Percentiles rank a stretch among this genome's conserved stretches.
Conservation (phyloP, 2,113 vertebrate species). For the Tyto alba region DNA sequence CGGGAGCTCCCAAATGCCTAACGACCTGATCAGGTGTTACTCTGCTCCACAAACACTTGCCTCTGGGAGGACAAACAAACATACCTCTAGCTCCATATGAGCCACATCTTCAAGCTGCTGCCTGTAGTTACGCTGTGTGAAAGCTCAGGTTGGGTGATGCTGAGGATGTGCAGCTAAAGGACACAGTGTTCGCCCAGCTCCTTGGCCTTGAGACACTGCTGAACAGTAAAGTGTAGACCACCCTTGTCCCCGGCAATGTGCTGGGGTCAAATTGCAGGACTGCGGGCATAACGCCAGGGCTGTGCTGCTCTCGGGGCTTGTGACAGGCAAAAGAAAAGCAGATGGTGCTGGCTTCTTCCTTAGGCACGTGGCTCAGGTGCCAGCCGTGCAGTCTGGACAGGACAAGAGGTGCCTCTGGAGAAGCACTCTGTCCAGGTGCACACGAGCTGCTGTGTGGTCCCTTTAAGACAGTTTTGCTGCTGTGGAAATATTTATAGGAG, state of each 20-base stretch:
- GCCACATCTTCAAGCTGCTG: background rate
- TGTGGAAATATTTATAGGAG: slow-evolving; percentile 23
- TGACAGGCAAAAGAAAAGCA: background rate
- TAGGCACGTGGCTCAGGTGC: background rate
- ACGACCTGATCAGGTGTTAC: background rate
- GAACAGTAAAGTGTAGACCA: background rate
- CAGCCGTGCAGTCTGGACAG: background rate
- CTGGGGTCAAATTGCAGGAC: background rate
- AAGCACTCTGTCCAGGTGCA: background rate
- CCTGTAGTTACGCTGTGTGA: background rate
- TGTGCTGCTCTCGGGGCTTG: background rate
- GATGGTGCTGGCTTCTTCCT: background rate
- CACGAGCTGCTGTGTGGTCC: background rate
- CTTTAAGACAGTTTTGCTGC: slow-evolving; percentile 39
- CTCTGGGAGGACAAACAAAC: background rate
- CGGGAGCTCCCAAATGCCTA: background rate
- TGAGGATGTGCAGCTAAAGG: background rate
- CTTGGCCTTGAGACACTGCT: background rate
- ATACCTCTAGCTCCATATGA: accelerated
- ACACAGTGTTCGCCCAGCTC: accelerated
- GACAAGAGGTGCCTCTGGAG: background rate
- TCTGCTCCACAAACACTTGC: background rate
- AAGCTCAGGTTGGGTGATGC: background rate
- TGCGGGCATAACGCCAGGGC: accelerated
- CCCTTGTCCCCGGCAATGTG: background rate